Percentiles rank a stretch among this genome's conserved stretches.
These are phyloP conservation scores for Scartelaos histophorus DNA, from an alignment of 2,113 vertebrate species.

Conservation along the genomic window DNA sequence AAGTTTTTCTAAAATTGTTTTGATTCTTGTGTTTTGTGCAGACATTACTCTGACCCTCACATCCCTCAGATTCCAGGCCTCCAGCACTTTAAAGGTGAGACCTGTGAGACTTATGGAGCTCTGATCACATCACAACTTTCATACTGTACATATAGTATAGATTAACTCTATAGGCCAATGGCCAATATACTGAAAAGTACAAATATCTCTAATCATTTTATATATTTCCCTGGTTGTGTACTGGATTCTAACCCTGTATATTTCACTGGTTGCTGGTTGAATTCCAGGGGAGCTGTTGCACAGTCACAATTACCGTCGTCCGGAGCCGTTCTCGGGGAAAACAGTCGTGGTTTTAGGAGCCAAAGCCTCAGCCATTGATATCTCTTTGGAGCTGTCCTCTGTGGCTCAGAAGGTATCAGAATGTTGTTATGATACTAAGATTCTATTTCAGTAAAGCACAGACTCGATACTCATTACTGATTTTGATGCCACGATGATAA, in stretches of 20 bases:
- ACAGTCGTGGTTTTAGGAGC: slow-evolving; percentile 78
- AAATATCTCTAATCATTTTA: too few species aligned
- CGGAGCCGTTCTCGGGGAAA: slow-evolving; percentile 74
- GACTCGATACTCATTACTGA: too few species aligned
- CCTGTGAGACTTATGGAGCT: not conserved
- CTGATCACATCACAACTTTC: too few species aligned
- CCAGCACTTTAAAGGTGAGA: slow-evolving; percentile 76
- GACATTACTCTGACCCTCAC: slow-evolving; percentile 80
- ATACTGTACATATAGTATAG: too few species aligned
- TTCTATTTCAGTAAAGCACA: too few species aligned
- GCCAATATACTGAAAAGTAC: too few species aligned
- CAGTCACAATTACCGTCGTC: slow-evolving; percentile 76
- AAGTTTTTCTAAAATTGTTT: not conserved
- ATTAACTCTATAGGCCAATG: too few species aligned
- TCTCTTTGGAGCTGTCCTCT: slow-evolving; percentile 74
- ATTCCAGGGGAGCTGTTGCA: slow-evolving; percentile 74
- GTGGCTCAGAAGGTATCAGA: slow-evolving; percentile 63
- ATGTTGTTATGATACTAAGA: too few species aligned
- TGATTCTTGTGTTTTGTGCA: slow-evolving; percentile 28
- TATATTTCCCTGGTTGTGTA: too few species aligned
- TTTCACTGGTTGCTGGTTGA: not conserved
- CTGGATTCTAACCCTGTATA: too few species aligned
- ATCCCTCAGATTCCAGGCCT: slow-evolving; percentile 78
- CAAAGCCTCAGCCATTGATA: slow-evolving; percentile 79
- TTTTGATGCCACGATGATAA: too few species aligned